Evolutionary conservation across 2,797 vertebrate species (phyloP).

Genomic region (Synaphobranchus kaupii): DNA sequence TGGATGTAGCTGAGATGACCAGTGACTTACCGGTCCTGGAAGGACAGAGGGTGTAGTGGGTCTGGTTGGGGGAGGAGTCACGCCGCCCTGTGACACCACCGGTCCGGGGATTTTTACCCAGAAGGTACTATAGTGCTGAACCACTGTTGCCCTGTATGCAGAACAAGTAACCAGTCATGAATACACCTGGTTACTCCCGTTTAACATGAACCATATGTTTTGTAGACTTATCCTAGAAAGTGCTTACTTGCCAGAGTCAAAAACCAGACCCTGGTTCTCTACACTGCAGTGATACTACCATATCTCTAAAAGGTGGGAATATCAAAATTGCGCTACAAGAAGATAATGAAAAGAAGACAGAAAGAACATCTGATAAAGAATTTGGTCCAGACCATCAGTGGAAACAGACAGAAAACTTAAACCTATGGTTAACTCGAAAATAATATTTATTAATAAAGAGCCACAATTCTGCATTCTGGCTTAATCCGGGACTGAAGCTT

Average conservation of each 20-base stretch:
- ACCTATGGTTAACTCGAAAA: background rate
- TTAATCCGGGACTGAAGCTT: too few species aligned
- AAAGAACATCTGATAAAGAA: background rate
- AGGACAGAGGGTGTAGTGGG: slow-evolving; percentile 48
- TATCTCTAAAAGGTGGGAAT: background rate
- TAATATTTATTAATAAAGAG: too few species aligned
- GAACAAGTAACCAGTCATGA: background rate
- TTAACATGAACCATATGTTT: too few species aligned
- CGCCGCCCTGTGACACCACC: slow-evolving; percentile 65
- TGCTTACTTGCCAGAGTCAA: background rate
- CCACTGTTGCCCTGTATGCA: slow-evolving; percentile 75
- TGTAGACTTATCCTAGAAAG: too few species aligned
- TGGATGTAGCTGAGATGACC: background rate
- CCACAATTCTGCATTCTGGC: too few species aligned
- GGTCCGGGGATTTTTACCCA: slow-evolving; percentile 81
- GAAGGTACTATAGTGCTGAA: slow-evolving; percentile 70
- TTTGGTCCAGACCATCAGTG: background rate
- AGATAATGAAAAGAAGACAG: too few species aligned
- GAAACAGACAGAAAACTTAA: background rate
- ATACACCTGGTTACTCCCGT: background rate
- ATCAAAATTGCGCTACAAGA: background rate
- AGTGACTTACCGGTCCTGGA: slow-evolving; percentile 69
- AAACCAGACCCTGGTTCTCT: background rate
- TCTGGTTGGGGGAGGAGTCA: slow-evolving; percentile 44
- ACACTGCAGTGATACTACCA: background rate